phyloP scores from a whole-genome alignment of 2,113 vertebrate genomes.

The Gymnarchus niloticus region DNA sequence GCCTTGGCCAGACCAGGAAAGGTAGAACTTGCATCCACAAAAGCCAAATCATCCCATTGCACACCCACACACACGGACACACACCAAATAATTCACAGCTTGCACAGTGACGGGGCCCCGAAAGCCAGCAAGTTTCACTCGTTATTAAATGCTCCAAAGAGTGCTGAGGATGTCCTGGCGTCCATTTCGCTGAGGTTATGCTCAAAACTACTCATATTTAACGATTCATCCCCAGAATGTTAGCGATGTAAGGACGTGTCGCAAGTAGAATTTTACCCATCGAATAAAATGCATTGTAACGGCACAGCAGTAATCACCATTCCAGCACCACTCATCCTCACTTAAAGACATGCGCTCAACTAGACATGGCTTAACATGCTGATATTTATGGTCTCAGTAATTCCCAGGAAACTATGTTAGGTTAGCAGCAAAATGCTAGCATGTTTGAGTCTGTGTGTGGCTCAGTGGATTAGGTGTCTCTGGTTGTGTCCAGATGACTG shows the following conservation, averaged over 20 bases:
- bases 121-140: conserved; percentile 56
- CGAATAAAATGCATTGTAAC: not conserved
- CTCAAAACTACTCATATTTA: conserved; percentile 59
- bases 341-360: not conserved
- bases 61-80: not conserved
- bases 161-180: conserved; percentile 63
- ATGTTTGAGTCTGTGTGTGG: too few species aligned
- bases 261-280: not conserved
- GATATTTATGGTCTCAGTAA: not conserved
- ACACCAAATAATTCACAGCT: conserved; percentile 58
- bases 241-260: conserved; percentile 6
- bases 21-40: not conserved
- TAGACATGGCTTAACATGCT: not conserved
- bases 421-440: not conserved
- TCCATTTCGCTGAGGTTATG: conserved; percentile 65
- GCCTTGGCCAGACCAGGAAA: not conserved
- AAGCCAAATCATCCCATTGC: not conserved
- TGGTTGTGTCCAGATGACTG: too few species aligned
- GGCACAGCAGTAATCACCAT: not conserved
- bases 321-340: not conserved
- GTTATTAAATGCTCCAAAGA: conserved; percentile 72
- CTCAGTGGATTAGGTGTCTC: too few species aligned
- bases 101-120: conserved; percentile 51
- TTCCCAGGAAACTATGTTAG: not conserved
- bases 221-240: not conserved